Evolutionary conservation across 1,140 invertebrate species (phyloP), one percentile per base, ranked within the genome.

Genomic region (Danaus plexippus): DNA sequence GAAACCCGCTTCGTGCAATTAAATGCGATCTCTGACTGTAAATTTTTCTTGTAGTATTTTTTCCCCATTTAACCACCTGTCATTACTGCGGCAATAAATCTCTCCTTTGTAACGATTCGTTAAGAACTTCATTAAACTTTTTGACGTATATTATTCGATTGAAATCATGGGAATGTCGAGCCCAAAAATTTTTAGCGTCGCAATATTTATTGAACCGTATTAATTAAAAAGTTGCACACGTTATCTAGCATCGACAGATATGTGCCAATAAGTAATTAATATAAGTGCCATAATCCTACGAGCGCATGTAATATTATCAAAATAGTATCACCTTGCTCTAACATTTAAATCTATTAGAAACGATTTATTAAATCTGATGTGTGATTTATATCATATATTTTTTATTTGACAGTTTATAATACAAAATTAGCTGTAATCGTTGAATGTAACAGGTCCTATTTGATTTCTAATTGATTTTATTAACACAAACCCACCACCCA

Each of bases 1-100:
- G n/a, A 55, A 65, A 52, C 59, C 49, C 40, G 54, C 59, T 63
- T 56, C 44, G 40, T 47, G 61, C 66, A 75, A 77, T 75, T 77
- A 75, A 71, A 75, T 65, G 57, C 64, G 63, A 67, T 66, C 54
- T 53, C 48, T 49, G 44, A 54, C 48, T 49, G 57, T 71, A 64
- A 6, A 4, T 32, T 6, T 32, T 32, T 32, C 7, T 32, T 69
- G 70, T 70, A 59, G 62, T 62, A 52, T 68, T 63, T 70, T 77
- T 73, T 77, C 78, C 78, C 49, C 63, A 60, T 61, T 66, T 65
- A 69, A 71, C 60, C 67, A 63, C 65, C 51, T 64, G 73, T 77
- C 77, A 80, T 82, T 82, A 82, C 68, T 56, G 60, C 11, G 40
- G 69, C 65, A 67, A 82, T 80, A 82, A 82, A 82, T 82, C 77